Evolutionary conservation across 1,140 invertebrate species (phyloP).

Genomic region (Drosophila sechellia): DNA sequence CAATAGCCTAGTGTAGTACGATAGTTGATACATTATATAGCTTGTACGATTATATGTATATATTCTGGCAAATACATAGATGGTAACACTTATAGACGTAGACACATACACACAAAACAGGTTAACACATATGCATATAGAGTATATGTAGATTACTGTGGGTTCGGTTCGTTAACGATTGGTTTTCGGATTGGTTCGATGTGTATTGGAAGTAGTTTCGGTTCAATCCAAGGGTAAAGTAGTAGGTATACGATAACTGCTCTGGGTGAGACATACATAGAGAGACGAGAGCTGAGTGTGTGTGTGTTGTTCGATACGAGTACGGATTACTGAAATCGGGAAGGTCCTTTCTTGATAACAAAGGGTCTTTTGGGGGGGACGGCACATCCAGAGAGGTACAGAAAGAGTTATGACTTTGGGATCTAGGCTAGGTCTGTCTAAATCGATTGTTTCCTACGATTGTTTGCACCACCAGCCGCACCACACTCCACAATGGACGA

Average conservation of each 20-base stretch:
- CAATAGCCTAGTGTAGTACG: constrained; percentile 48
- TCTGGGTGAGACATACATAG: constrained; percentile 9
- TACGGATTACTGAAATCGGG: background rate
- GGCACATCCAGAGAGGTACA: constrained; percentile 13
- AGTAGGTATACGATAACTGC: constrained; percentile 13
- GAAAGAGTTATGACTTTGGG: constrained; percentile 5
- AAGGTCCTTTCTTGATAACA: background rate
- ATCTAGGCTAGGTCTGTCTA: constrained; percentile 30
- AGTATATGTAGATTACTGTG: constrained; percentile 19
- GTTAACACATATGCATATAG: constrained; percentile 50
- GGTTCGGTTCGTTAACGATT: constrained; percentile 5
- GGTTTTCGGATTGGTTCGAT: constrained; percentile 17
- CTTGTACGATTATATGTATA: constrained; percentile 39
- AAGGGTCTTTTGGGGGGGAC: background rate
- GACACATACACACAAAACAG: constrained; percentile 52
- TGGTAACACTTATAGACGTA: constrained; percentile 47
- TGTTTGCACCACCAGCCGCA: constrained; percentile 61
- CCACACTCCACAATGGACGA: constrained; percentile 73
- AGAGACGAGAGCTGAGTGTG: constrained; percentile 2
- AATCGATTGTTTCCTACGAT: constrained; percentile 23
- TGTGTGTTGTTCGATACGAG: constrained; percentile 2
- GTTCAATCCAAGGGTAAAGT: constrained; percentile 42
- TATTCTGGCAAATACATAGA: constrained; percentile 47
- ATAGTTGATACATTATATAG: constrained; percentile 41
- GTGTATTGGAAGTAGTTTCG: constrained; percentile 46